Conservation (phyloP, 1,140 invertebrate species). For the Micrasema minimum region DNA sequence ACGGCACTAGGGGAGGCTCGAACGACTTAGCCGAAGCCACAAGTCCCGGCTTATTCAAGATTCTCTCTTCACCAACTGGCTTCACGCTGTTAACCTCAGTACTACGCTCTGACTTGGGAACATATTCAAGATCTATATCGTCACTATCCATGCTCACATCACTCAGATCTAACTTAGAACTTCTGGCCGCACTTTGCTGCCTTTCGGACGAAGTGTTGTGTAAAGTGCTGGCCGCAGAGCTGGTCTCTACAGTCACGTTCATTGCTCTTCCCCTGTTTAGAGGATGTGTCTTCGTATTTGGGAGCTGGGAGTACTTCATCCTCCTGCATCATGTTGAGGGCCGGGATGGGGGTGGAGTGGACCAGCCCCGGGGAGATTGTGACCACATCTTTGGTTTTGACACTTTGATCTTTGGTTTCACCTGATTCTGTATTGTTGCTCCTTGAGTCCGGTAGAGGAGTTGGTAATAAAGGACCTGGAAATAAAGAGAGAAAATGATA, state of each 20-base stretch:
- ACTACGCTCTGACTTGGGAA: conserved; percentile 35
- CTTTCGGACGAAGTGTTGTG: conserved; percentile 20
- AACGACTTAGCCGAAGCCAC: conserved; percentile 41
- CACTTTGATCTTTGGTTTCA: conserved; percentile 25
- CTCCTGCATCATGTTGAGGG: conserved; percentile 37
- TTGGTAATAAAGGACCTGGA: conserved; percentile 41
- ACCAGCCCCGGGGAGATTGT: conserved; percentile 10
- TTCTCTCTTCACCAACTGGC: conserved; percentile 36
- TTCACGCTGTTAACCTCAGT: conserved; percentile 49
- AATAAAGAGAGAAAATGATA: conserved; percentile 6
- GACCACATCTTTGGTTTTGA: conserved; percentile 19
- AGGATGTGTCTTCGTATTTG: conserved; percentile 13
- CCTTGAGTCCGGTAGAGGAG: conserved; percentile 17
- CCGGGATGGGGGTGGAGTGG: conserved; percentile 12
- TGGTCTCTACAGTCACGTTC: conserved; percentile 36
- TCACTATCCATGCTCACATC: conserved; percentile 77
- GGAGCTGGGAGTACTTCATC: conserved; percentile 21
- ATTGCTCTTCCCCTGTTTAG: conserved; percentile 47
- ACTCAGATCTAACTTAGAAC: conserved; percentile 68
- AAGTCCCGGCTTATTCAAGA: conserved; percentile 47
- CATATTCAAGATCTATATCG: conserved; percentile 62
- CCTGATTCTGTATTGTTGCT: not conserved
- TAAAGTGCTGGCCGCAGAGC: conserved; percentile 39
- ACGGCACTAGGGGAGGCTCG: conserved; percentile 55
- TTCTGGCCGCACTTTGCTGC: conserved; percentile 31